Evolutionary conservation across 2,888 invertebrate species (phyloP).

Genomic region (Boloria selene): DNA sequence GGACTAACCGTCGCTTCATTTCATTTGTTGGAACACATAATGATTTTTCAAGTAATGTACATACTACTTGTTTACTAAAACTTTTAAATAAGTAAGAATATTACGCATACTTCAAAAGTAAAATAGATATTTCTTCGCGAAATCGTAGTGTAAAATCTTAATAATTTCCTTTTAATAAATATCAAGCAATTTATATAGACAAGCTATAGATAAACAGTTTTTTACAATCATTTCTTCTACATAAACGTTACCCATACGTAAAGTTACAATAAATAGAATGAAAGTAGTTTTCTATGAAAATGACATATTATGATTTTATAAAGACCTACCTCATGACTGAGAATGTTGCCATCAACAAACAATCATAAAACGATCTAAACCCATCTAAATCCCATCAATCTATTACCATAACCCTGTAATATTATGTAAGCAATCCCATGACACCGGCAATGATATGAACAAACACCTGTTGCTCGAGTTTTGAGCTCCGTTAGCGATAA

Average conservation of each 20-base stretch:
- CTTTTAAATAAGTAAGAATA: no score
- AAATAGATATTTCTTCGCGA: no score
- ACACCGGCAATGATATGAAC: constrained; percentile 26
- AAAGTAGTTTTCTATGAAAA: constrained; percentile 3
- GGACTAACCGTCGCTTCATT: not conserved
- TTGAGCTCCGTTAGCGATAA: constrained; percentile 36
- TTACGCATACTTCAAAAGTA: no score
- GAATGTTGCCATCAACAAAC: not conserved
- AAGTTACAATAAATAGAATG: not conserved
- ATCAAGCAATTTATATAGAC: not conserved
- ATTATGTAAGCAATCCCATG: constrained; percentile 20
- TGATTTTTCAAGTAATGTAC: not conserved
- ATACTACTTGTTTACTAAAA: no score
- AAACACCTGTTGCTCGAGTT: constrained; percentile 40
- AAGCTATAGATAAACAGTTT: no score
- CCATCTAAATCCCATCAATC: constrained; percentile 19
- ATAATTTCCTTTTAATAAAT: not conserved
- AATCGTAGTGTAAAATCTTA: no score
- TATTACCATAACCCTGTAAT: constrained; percentile 17
- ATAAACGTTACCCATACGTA: not conserved
- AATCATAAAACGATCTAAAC: constrained; percentile 14
- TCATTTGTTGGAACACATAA: not conserved
- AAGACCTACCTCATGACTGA: constrained; percentile 4
- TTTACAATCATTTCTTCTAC: not conserved
- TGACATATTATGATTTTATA: not conserved